Percentiles rank a stretch among this genome's conserved stretches.
phyloP scores from a whole-genome alignment of 2,888 invertebrate genomes.

The Trichacis sp. region DNA sequence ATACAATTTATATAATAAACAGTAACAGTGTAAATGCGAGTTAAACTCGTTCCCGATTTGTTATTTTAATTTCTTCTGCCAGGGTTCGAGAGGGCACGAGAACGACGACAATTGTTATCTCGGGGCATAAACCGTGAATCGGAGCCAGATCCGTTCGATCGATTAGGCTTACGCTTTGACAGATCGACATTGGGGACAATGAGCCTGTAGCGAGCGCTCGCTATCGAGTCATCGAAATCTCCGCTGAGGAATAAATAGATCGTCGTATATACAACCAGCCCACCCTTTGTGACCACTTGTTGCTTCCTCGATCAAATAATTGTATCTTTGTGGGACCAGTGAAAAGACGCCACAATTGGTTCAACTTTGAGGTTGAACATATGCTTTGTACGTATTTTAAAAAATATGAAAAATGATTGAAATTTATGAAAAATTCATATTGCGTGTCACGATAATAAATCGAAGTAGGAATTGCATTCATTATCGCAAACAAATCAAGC shows the following conservation, averaged over 20 bases:
- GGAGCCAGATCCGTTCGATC: not conserved
- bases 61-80: slow-evolving; percentile 3
- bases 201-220: slow-evolving; percentile 5
- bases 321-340: slow-evolving; percentile 1
- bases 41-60: not conserved
- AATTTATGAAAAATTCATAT: not conserved
- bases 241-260: slow-evolving; percentile 13
- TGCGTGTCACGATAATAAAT: too few species aligned
- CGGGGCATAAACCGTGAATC: not conserved
- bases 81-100: not conserved
- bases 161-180: slow-evolving; percentile 2
- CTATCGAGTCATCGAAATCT: slow-evolving; percentile 31
- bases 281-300: slow-evolving; percentile 21
- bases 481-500: too few species aligned
- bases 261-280: not conserved
- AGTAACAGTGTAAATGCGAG: not conserved
- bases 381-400: too few species aligned
- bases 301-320: slow-evolving; percentile 24
- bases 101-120: not conserved
- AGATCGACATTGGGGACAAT: not conserved
- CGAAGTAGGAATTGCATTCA: too few species aligned
- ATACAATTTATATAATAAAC: too few species aligned
- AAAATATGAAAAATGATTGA: too few species aligned
- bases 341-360: slow-evolving; percentile 7
- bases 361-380: slow-evolving; percentile 5